Percentiles rank a stretch among this genome's conserved stretches.
Conservation (phyloP, 2,888 invertebrate genomes). For the Phoenoteleia sp. region DNA sequence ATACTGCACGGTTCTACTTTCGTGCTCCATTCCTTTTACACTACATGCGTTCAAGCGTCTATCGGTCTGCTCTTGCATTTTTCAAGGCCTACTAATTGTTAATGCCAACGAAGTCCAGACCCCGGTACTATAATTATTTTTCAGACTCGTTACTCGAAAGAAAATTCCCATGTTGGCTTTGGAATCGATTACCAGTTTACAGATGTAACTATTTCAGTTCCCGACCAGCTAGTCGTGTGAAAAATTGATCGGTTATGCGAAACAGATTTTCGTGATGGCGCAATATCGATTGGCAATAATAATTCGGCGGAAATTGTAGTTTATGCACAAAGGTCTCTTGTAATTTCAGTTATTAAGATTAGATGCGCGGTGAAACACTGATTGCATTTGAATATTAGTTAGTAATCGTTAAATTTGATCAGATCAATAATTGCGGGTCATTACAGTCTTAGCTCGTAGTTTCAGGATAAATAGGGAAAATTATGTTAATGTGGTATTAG, state of each 20-base stretch:
- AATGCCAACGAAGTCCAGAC: constrained; percentile 48
- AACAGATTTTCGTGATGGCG: constrained; percentile 38
- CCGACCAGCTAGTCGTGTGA: constrained; percentile 41
- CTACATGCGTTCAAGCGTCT: constrained; percentile 56
- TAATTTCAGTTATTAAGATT: constrained; percentile 18
- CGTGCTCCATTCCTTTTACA: constrained; percentile 74
- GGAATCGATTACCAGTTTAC: constrained; percentile 53
- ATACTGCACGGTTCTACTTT: constrained; percentile 80
- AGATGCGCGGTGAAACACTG: background rate
- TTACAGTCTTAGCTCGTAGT: no score
- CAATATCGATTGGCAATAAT: constrained; percentile 22
- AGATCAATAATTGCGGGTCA: background rate
- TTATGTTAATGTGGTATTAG: no score
- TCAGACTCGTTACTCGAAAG: constrained; percentile 61
- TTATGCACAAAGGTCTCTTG: background rate
- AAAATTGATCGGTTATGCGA: constrained; percentile 36
- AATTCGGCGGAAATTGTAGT: constrained; percentile 16
- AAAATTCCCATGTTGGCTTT: constrained; percentile 49
- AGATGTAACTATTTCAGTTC: constrained; percentile 33
- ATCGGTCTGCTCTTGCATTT: constrained; percentile 62
- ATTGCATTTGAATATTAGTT: background rate
- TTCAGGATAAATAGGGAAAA: no score
- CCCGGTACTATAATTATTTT: constrained; percentile 55
- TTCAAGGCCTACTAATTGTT: constrained; percentile 74
- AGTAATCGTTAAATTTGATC: background rate